Conservation (phyloP, 2,888 invertebrate genomes). For the Dasysyrphus albostriatus region DNA sequence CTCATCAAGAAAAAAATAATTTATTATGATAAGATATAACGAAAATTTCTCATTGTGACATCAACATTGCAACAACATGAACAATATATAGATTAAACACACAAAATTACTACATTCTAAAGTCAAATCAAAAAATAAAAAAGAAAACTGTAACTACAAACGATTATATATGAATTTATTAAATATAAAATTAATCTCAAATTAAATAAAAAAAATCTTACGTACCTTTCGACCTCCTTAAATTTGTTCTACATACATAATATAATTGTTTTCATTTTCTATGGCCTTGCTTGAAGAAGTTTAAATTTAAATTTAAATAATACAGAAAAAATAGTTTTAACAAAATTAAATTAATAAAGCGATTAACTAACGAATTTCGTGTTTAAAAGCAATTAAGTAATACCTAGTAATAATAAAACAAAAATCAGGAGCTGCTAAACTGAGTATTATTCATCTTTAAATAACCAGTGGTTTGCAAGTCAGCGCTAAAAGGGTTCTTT, state of each 20-base stretch:
- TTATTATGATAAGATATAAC: slow-evolving; percentile 74
- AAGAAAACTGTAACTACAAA: slow-evolving; percentile 51
- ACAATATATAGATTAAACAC: slow-evolving; percentile 78
- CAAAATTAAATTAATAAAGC: slow-evolving; percentile 25
- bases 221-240: slow-evolving; percentile 73
- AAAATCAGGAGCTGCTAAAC: slow-evolving; percentile 35
- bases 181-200: slow-evolving; percentile 64
- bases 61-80: slow-evolving; percentile 80
- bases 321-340: slow-evolving; percentile 40
- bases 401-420: background rate
- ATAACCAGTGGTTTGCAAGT: slow-evolving; percentile 75
- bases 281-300: slow-evolving; percentile 61
- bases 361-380: slow-evolving; percentile 40
- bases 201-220: slow-evolving; percentile 62
- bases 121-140: slow-evolving; percentile 77
- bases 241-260: slow-evolving; percentile 62
- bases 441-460: slow-evolving; percentile 83
- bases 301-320: slow-evolving; percentile 52
- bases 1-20: slow-evolving; percentile 80
- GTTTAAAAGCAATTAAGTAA: slow-evolving; percentile 38
- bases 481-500: slow-evolving; percentile 37
- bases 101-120: slow-evolving; percentile 77
- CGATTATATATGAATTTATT: slow-evolving; percentile 69
- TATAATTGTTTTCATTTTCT: slow-evolving; percentile 62
- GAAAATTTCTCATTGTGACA: slow-evolving; percentile 80